A percentile compares a stretch with the other conserved stretches of the same genome.
These are phyloP conservation scores for Mesochorus sp. DNA, from an alignment of 2,888 invertebrate genomes.

Conservation along the genomic window DNA sequence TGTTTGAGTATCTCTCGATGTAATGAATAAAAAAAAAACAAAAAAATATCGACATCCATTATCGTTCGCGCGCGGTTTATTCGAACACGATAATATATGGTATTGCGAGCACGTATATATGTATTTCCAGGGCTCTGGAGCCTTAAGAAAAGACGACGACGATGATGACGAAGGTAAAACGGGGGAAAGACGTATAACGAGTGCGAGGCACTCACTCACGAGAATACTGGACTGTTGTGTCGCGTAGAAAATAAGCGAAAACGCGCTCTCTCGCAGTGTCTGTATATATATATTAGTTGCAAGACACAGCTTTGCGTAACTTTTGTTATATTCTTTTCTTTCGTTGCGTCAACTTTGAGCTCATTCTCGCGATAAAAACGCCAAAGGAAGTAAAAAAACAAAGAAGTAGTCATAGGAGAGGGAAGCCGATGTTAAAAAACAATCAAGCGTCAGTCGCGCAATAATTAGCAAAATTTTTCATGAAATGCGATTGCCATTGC, in stretches of 20 bases:
- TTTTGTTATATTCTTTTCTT: slow-evolving; percentile 39
- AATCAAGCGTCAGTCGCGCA: slow-evolving; percentile 2
- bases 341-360: slow-evolving; percentile 38
- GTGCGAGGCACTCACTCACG: neutral
- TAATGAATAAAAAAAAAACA: no score
- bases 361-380: slow-evolving; percentile 26
- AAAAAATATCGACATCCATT: neutral
- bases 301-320: slow-evolving; percentile 49
- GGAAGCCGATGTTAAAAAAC: neutral
- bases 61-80: neutral
- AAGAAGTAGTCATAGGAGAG: neutral
- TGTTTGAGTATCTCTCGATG: no score
- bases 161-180: neutral
- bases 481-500: neutral
- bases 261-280: slow-evolving; percentile 7
- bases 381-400: neutral
- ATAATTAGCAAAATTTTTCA: slow-evolving; percentile 22
- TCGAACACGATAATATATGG: slow-evolving; percentile 37
- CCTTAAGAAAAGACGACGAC: slow-evolving; percentile 23
- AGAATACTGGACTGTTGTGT: slow-evolving; percentile 1
- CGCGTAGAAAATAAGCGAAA: slow-evolving; percentile 21
- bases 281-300: neutral
- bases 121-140: slow-evolving; percentile 29
- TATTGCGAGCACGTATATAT: slow-evolving; percentile 55
- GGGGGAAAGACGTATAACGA: slow-evolving; percentile 19